Percentiles rank a stretch among this genome's conserved stretches.
These are phyloP conservation scores for Ceratosolen solmsi DNA, from an alignment of 1,140 invertebrate species.

Conservation along the genomic window DNA sequence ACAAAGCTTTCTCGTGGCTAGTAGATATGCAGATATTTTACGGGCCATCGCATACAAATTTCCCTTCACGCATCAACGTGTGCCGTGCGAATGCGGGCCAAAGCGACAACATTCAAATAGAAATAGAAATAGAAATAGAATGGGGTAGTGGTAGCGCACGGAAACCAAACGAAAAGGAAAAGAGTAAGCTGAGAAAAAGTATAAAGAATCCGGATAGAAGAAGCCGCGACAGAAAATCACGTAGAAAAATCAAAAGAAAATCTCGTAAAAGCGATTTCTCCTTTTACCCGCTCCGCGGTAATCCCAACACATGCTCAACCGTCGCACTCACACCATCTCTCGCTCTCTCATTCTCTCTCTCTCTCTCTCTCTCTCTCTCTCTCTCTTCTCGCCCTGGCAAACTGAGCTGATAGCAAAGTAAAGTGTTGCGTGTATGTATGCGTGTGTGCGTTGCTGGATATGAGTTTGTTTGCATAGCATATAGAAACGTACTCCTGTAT, in stretches of 20 bases:
- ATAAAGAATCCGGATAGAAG: not conserved
- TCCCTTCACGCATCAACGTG: not conserved
- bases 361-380: not conserved
- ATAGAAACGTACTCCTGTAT: not conserved
- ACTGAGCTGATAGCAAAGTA: conserved; percentile 1
- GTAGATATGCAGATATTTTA: not conserved
- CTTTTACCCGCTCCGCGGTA: too few relatives aligned
- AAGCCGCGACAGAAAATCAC: conserved; percentile 21
- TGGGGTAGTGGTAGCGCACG: too few relatives aligned
- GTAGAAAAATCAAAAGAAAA: conserved; percentile 40
- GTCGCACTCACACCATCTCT: too few relatives aligned
- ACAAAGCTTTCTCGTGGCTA: not conserved
- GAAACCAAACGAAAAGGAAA: not conserved
- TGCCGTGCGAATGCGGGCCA: not conserved
- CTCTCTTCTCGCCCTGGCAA: not conserved
- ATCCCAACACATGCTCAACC: too few relatives aligned
- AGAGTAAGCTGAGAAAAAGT: not conserved
- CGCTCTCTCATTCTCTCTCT: too few relatives aligned
- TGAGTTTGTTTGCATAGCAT: not conserved
- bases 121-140: too few relatives aligned
- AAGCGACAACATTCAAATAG: not conserved
- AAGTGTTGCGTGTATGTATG: not conserved
- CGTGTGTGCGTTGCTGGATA: not conserved
- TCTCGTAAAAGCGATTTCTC: conserved; percentile 36
- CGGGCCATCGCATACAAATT: conserved; percentile 1